Conservation (phyloP, 1,140 invertebrate species). For the Ridgeia piscesae region DNA sequence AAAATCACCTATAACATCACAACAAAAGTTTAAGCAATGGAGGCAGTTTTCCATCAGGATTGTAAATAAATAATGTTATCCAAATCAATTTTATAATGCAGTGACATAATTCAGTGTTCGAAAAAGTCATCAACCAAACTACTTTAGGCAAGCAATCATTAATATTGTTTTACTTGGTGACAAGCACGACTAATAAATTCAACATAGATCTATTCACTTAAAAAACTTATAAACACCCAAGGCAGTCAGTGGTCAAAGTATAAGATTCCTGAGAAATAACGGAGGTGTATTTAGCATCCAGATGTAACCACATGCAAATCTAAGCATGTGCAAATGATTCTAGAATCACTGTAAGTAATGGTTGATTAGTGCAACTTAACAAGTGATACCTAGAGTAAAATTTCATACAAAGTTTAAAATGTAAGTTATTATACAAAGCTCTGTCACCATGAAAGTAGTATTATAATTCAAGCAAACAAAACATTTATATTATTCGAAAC, state of each 20-base stretch:
- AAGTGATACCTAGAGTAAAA: background rate
- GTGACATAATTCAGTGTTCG: background rate
- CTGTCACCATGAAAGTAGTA: background rate
- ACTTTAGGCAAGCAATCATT: too few species aligned
- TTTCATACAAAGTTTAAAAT: too few species aligned
- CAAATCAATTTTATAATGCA: background rate
- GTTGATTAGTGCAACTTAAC: background rate
- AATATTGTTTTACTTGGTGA: background rate
- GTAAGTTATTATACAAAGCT: background rate
- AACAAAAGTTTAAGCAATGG: background rate
- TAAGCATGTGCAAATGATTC: background rate
- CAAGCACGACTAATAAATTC: too few species aligned
- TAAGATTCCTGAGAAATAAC: too few species aligned
- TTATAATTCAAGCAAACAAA: slow-evolving; percentile 14
- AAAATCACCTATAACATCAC: slow-evolving; percentile 65
- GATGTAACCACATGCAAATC: too few species aligned
- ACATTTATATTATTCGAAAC: background rate
- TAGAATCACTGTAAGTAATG: background rate
- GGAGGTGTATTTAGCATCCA: too few species aligned
- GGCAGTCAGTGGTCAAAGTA: too few species aligned
- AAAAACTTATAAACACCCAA: too few species aligned
- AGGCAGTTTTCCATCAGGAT: background rate
- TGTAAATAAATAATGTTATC: background rate
- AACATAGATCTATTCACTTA: too few species aligned
- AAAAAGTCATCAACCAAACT: too few species aligned